Evolutionary conservation across 2,797 vertebrate genomes (phyloP).

Genomic region (Phalloptychus januarius): DNA sequence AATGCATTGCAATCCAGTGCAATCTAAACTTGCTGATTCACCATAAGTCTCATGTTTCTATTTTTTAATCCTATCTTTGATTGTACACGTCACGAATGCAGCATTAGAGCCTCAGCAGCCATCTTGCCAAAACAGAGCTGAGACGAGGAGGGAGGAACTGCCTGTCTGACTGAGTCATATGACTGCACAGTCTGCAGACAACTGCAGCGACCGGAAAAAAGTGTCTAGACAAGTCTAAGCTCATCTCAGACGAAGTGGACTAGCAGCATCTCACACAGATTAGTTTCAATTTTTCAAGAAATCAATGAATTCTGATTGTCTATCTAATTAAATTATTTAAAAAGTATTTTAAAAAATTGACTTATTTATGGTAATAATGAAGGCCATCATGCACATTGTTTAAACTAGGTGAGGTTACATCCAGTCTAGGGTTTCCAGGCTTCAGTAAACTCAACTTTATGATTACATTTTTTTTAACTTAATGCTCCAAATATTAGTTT

Average conservation of each 20-base stretch:
- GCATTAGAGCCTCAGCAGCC: slow-evolving; percentile 66
- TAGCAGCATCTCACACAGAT: slow-evolving; percentile 14
- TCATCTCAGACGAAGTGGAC: slow-evolving; percentile 38
- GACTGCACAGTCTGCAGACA: slow-evolving; percentile 70
- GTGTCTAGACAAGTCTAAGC: slow-evolving; percentile 65
- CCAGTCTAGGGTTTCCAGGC: background rate
- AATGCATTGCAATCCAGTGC: background rate
- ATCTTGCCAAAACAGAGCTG: slow-evolving; percentile 69
- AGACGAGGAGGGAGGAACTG: slow-evolving; percentile 53
- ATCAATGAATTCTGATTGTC: background rate
- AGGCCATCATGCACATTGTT: background rate
- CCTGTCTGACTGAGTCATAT: slow-evolving; percentile 66
- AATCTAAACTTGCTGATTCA: slow-evolving; percentile 8
- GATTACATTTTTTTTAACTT: too few relatives aligned
- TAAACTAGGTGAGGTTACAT: background rate
- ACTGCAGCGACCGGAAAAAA: slow-evolving; percentile 73
- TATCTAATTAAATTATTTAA: background rate
- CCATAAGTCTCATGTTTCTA: slow-evolving; percentile 2
- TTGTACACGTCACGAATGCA: slow-evolving; percentile 50
- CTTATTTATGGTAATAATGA: background rate
- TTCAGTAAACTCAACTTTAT: background rate
- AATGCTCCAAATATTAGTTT: background rate
- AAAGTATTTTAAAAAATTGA: background rate
- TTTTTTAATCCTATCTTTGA: slow-evolving; percentile 12
- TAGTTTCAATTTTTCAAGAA: background rate